A percentile compares a stretch with the other conserved stretches of the same genome.
phyloP scores from a whole-genome alignment of 92 coral and sea anemone species.

The Palythoa grandiflora region DNA sequence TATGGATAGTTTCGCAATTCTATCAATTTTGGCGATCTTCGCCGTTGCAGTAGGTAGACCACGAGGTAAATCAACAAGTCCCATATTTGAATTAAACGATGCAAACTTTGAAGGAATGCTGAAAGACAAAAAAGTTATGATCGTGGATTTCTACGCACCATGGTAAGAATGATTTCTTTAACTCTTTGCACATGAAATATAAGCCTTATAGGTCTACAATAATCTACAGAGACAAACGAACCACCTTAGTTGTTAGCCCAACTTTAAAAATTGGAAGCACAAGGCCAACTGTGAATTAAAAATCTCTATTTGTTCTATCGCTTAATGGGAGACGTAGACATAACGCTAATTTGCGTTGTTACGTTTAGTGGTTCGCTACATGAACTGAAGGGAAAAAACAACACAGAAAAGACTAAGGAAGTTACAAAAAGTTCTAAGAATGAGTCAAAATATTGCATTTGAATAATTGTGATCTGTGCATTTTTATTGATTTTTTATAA shows the following conservation, averaged over 20 bases:
- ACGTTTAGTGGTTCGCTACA: too few species aligned
- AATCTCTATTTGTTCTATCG: too few species aligned
- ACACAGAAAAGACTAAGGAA: too few species aligned
- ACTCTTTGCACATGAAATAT: background rate
- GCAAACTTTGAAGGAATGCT: slow-evolving; percentile 27
- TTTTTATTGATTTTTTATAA: background rate
- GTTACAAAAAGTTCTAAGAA: too few species aligned
- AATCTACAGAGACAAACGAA: background rate
- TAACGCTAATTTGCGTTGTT: too few species aligned
- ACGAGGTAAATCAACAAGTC: slow-evolving; percentile 58
- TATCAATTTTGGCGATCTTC: slow-evolving; percentile 43
- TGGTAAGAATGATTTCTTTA: background rate
- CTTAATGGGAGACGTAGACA: too few species aligned
- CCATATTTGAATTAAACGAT: slow-evolving; percentile 50
- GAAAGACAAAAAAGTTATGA: slow-evolving; percentile 31
- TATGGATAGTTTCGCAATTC: slow-evolving; percentile 17
- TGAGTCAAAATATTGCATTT: too few species aligned
- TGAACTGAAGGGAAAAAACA: too few species aligned
- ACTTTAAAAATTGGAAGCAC: background rate
- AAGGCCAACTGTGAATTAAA: too few species aligned
- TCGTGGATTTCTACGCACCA: slow-evolving; percentile 37
- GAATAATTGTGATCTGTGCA: too few species aligned
- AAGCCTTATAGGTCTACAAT: background rate
- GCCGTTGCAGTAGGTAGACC: slow-evolving; percentile 64
- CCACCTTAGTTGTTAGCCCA: background rate